Base-by-base conservation (phyloP, 2,888 invertebrate species). In the Nebria brevicollis region DNA sequence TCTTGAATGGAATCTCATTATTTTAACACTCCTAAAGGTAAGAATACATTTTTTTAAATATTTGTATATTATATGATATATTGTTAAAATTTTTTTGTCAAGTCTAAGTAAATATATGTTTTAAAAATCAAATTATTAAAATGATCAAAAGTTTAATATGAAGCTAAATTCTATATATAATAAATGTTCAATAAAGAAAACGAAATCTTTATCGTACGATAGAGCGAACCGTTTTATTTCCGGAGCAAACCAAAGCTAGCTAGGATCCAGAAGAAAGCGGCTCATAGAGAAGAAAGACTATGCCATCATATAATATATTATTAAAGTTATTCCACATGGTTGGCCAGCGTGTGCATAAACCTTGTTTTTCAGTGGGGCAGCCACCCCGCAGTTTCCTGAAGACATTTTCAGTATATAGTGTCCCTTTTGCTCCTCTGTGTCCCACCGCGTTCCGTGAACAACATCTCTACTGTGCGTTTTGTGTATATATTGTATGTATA, bases 291-390 rank as follows among this genome's bases (percentile, higher is more conserved):
- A 79, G 75, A 80, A 80, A 75, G 68, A 75, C 75, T 25, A 34
- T 54, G 54, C 54, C 54, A 54, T 54, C 54, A 73, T 73, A 74
- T 75, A 74, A 84, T 84, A 84, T 84, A 85, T 84, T 84, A 84
- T 83, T 83, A 83, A 82, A 84, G 84, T 84, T 84, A 83, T 83
- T 82, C 82, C 84, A 82, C 83, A 82, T 83, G 82, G 84, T 79
- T 84, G 84, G 72, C 79, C 83, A 83, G 83, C 82, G 83, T 84
- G 82, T 75, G 83, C 82, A 82, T 83, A 82, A 81, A 81, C 81
- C 81, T 81, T 81, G 81, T 81, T 81, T 81, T 81, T 72, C 81
- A 81, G 77, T 41, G 70, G 42, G 10, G 34, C 73, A 70, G 70
- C 70, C 70, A 25, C 70, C 20, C 25, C 70, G 70, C 26, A 43